phyloP scores from a whole-genome alignment of 2,888 invertebrate genomes.

The Pelosia muscerda region DNA sequence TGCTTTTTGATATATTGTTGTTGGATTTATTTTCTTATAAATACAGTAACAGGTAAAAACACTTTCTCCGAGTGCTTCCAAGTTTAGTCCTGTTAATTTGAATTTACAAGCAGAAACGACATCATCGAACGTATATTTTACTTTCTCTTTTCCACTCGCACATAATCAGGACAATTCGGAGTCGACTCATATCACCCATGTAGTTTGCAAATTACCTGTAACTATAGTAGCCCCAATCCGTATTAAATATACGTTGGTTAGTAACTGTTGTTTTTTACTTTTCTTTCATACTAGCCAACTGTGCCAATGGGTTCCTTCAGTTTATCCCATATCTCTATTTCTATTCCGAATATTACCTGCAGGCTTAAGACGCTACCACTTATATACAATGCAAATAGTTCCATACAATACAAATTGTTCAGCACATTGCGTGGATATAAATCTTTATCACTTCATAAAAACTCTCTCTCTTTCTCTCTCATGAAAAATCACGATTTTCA shows the following conservation, averaged over 20 bases:
- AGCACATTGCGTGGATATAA: no score
- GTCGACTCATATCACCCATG: constrained; percentile 1
- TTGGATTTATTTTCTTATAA: background rate
- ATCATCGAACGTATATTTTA: background rate
- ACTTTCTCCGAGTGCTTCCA: background rate
- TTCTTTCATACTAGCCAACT: constrained; percentile 18
- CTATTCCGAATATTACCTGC: background rate
- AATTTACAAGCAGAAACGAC: constrained; percentile 10
- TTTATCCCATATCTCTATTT: background rate
- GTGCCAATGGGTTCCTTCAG: background rate
- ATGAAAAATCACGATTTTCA: no score
- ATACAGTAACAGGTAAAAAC: background rate
- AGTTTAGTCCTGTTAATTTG: background rate
- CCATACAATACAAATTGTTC: no score
- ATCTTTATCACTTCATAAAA: no score
- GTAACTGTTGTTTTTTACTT: constrained; percentile 29
- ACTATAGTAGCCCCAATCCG: constrained; percentile 9
- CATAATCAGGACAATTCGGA: constrained; percentile 14
- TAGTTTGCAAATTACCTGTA: constrained; percentile 34
- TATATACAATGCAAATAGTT: no score
- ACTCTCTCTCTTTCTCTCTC: no score
- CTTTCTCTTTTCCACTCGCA: background rate
- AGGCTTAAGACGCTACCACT: no score
- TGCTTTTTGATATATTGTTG: no score
- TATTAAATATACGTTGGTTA: constrained; percentile 15